Percentiles rank a stretch among this genome's conserved stretches.
Conservation (phyloP, 2,113 vertebrate genomes). For the Taurulus bubalis region DNA sequence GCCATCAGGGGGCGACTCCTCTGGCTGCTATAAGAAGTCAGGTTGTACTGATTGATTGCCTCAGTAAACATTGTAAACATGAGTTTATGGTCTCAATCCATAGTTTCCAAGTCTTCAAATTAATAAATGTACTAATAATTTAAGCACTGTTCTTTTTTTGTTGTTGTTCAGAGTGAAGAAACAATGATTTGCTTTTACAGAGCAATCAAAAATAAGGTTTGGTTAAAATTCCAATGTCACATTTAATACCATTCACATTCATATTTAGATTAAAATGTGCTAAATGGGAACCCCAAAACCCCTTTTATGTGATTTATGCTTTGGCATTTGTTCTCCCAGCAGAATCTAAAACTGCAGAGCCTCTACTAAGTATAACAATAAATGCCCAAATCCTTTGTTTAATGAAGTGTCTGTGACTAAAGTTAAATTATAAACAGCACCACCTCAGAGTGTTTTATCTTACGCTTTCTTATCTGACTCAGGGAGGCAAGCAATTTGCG, state of each 20-base stretch:
- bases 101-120: neutral
- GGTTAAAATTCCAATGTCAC: neutral
- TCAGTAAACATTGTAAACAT: neutral
- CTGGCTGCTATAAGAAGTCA: neutral
- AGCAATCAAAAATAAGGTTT: neutral
- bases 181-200: neutral
- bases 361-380: neutral
- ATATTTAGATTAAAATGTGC: neutral
- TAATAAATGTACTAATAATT: neutral
- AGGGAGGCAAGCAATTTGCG: neutral
- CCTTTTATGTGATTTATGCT: neutral
- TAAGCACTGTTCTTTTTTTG: neutral
- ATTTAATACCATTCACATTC: neutral
- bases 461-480: slow-evolving; percentile 21
- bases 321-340: neutral
- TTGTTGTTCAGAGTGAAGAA: neutral
- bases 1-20: neutral
- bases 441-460: slow-evolving; percentile 2
- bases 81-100: too few relatives aligned
- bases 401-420: neutral
- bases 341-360: neutral
- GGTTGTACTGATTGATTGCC: too few relatives aligned
- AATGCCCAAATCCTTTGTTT: neutral
- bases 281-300: neutral
- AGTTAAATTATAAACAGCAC: neutral